These are phyloP conservation scores for Perca fluviatilis DNA, from an alignment of 2,113 vertebrate genomes.

Conservation along the genomic window DNA sequence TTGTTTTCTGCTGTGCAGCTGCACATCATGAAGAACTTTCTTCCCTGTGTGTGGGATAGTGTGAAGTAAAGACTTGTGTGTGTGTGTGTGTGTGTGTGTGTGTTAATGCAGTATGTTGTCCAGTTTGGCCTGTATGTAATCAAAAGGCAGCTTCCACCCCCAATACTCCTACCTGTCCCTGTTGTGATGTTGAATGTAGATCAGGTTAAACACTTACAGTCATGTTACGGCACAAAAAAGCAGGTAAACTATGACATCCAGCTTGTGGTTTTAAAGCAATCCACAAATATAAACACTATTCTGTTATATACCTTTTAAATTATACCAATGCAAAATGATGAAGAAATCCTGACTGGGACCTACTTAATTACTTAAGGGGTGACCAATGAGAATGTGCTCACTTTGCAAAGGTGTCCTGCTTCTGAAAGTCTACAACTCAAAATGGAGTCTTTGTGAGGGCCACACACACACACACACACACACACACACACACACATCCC, in stretches of 20 bases:
- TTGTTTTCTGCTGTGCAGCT: conserved; percentile 81
- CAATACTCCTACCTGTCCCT: neutral
- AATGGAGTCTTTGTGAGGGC: neutral
- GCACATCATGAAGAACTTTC: conserved; percentile 68
- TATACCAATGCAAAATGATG: neutral
- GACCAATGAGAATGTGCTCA: neutral
- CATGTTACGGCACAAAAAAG: neutral
- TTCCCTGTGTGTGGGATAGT: too few relatives aligned
- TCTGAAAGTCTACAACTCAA: neutral
- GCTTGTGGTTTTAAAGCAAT: neutral
- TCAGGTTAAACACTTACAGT: neutral
- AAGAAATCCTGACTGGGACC: too few relatives aligned
- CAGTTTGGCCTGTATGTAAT: neutral
- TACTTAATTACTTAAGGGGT: too few relatives aligned
- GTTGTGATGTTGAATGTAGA: neutral
- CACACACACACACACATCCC: neutral
- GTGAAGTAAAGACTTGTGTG: neutral
- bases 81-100: conserved; percentile 38
- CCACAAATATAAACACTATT: neutral
- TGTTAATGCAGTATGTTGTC: neutral
- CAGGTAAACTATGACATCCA: neutral
- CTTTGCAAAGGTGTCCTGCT: neutral
- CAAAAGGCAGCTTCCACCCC: conserved; percentile 3
- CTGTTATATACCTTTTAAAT: neutral
- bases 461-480: neutral